phyloP scores from a whole-genome alignment of 2,888 invertebrate genomes.

The Holacanthella duospinosa region DNA sequence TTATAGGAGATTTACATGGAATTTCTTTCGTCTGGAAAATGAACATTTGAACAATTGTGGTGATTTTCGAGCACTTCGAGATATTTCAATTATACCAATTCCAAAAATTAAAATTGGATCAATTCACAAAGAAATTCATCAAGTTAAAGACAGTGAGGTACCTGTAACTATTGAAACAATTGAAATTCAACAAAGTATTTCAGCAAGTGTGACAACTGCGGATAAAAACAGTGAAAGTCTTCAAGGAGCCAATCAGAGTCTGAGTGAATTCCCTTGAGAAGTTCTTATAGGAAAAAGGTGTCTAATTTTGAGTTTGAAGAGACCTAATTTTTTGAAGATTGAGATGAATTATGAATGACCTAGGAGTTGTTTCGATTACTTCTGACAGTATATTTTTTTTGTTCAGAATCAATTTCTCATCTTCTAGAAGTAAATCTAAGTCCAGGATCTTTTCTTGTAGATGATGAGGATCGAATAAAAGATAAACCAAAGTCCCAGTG shows the following conservation, averaged over 20 bases:
- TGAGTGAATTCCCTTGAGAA: not conserved
- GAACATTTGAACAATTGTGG: constrained; percentile 45
- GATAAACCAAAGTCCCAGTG: too few relatives aligned
- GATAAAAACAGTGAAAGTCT: not conserved
- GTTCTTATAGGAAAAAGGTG: too few relatives aligned
- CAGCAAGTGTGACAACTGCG: too few relatives aligned
- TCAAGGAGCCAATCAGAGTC: not conserved
- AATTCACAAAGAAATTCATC: not conserved
- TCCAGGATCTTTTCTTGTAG: too few relatives aligned
- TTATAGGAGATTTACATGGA: constrained; percentile 45
- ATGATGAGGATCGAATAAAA: too few relatives aligned
- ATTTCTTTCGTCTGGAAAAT: constrained; percentile 49
- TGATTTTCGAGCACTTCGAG: not conserved
- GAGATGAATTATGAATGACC: not conserved
- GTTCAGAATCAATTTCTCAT: too few relatives aligned
- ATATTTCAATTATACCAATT: not conserved
- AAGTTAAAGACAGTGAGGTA: not conserved
- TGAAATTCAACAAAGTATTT: not conserved
- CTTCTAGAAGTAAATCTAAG: too few relatives aligned
- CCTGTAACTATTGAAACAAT: not conserved
- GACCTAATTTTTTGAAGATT: not conserved
- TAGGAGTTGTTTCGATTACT: too few relatives aligned
- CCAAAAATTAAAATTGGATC: not conserved
- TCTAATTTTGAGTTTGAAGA: too few relatives aligned
- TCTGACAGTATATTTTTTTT: too few relatives aligned